phyloP scores from a whole-genome alignment of 2,888 invertebrate genomes.

The Lamproptera curius region DNA sequence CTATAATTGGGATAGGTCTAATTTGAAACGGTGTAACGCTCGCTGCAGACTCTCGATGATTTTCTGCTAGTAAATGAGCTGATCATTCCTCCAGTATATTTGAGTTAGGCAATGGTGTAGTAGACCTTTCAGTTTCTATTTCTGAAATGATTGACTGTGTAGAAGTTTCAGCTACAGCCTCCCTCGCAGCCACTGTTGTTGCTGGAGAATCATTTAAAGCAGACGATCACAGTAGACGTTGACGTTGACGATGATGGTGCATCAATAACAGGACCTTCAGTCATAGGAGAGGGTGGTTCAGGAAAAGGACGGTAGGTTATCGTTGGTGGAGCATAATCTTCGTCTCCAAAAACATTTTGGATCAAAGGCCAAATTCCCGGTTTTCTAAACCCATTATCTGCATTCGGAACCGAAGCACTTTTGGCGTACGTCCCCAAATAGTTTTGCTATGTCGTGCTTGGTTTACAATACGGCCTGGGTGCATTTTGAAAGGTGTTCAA shows the following conservation, averaged over 20 bases:
- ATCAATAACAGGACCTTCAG: background rate
- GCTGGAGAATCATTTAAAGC: background rate
- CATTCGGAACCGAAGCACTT: too few relatives aligned
- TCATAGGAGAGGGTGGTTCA: too few relatives aligned
- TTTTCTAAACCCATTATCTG: too few relatives aligned
- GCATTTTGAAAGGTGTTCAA: too few relatives aligned
- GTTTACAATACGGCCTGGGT: too few relatives aligned
- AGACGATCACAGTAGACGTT: background rate
- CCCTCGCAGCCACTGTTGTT: background rate
- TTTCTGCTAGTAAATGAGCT: too few relatives aligned
- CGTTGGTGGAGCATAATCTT: background rate
- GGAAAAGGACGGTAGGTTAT: background rate
- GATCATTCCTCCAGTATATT: too few relatives aligned
- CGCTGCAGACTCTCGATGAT: too few relatives aligned
- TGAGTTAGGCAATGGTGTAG: background rate
- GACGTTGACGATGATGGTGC: background rate
- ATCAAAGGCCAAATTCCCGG: too few relatives aligned
- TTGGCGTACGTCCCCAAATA: background rate
- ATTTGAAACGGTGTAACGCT: too few relatives aligned
- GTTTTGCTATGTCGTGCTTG: background rate
- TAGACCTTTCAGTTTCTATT: background rate
- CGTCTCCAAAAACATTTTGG: too few relatives aligned
- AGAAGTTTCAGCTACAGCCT: background rate
- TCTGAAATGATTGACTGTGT: background rate
- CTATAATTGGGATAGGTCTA: too few relatives aligned